Base-by-base conservation (phyloP, 2,888 invertebrate genomes). In the Oeneis ivallda region DNA sequence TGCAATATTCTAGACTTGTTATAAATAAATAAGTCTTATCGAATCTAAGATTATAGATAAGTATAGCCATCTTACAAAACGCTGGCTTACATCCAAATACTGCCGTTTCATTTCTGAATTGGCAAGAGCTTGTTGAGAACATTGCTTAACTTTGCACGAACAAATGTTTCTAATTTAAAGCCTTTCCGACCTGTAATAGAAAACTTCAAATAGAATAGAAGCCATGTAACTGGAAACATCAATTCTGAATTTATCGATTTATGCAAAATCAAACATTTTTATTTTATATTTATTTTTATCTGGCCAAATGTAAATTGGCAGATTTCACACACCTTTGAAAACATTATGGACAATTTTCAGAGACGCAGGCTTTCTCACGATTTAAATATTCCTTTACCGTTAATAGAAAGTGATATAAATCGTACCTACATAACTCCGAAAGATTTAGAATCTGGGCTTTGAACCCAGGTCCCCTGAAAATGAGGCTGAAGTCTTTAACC, bases 81-180 rank as follows among this genome's bases (percentile, higher is more conserved):
- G 49, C 65, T 73, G 73, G 73, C 72, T 9, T 11, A 62, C 39
- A 57, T 69, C 73, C 73, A 73, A 72, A 54, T 45, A 47, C 43
- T 43, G 66, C 70, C 67, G 68, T 72, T 70, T 70, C 68, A 72
- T 72, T 74, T 69, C 71, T 72, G 72, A 70, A 72, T 74, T 72
- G 72, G 71, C 71, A 72, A 71, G 68, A 72, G 70, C 70, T 71
- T 71, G 72, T 73, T 71, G 70, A 70, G 69, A 71, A 66, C 67
- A 67, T 67, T 68, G 66, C 67, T 67, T 64, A 70, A 65, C 65
- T 68, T 69, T 65, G 66, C 69, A 67, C 66, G 17, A 64, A 37
- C 56, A 59, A 65, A 62, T 65, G 59, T 39, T 64, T 65, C 65
- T 68, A 68, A 65, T 68, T 65, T 65, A 68, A 62, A 39, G 54